Base-by-base conservation (phyloP, 37 sponge, comb jelly and placozoan species). In the Halichondria panicea region DNA sequence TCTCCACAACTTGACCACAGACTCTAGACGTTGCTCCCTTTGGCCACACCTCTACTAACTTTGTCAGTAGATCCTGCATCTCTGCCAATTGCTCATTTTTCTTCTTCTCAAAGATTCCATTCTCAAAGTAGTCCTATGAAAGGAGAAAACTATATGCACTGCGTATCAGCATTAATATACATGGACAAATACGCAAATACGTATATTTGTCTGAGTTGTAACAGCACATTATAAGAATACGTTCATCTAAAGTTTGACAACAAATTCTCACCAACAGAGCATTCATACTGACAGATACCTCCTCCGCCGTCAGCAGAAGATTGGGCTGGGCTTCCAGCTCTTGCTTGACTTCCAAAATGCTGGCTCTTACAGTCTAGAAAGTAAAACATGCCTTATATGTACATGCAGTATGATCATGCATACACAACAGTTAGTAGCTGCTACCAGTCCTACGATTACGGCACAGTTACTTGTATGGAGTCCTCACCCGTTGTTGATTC, bases 321-420 rank as follows among this genome's bases (percentile, higher is more conserved):
- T 76, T 37, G 13, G 64, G 76, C 53, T 76, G 76, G 37, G 31
- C 22, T 11, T 76, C 76, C 22, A 76, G 2, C 52, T 76, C 76
- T 12, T 18, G 44, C n/a, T 64, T 38, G 9, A 35, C 48, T 53
- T 76, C 76, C 22, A 34, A 37, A 21, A 76, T 32, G 38, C 35
- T 46, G 32, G 40, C 76, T 21, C 30, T 30, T 30, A 63, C 63
- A 63, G 6, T 13, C 9, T 48, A 48, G 13, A 48, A 48, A 48
- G 13, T 48, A 13, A 63, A 8, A 31, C 31, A 63, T 30, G 4
- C 34, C 11, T 30, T 63, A 34, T 33, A 34, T 5, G 3, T 19
- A 8, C 11, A 63, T 30, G 4, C 36, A 48, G 13, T 34, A 3
- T 63, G 31, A 63, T 30, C 13, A n/a, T 63, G 31, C 36, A 63